Base-by-base conservation (phyloP, 2,888 invertebrate species). In the Boloria euphrosyne region DNA sequence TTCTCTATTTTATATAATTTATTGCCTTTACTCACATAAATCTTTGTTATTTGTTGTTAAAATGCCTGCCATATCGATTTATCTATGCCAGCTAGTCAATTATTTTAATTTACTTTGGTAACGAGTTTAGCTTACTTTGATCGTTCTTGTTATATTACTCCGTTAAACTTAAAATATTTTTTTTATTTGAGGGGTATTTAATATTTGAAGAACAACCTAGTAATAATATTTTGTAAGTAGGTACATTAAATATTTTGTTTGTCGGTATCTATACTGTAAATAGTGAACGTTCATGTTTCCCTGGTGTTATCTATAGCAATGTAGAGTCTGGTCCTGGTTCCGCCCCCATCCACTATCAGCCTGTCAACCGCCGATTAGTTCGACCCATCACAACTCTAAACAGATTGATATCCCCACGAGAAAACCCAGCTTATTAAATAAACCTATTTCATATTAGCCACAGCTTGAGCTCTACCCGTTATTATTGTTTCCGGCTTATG, bases 331-430 rank as follows among this genome's bases (percentile, higher is more conserved):
- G 62, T 55, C 62, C 17, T 44, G 61, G 69, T 68, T 71, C 68
- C 68, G 73, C 72, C 78, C 73, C 68, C 70, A 68, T 68, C 66
- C 67, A 70, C 73, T 71, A 73, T 74, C 72, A 72, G 71, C 74
- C 73, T 72, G 76, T 75, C 77, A 73, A 68, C 70, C 70, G 74
- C 70, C 77, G 76, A 76, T 78, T 79, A 77, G 76, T 70, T 64
- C 63, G 50, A 67, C 67, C 67, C 67, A 62, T 55, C 65, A 51
- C 51, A 49, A 62, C 52, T 67, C 18, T 50, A 54, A 59, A 55
- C 51, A 57, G 53, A 65, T 57, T 49, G 57, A 53, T 59, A 59
- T 53, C 62, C 67, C 53, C 65, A 59, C 31, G 62, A 58, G 62
- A 44, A 53, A 51, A 62, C 52, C 44, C 18, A 18, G 44, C 31